These are phyloP conservation scores for Peucedramus taeniatus DNA, from an alignment of 2,113 vertebrate genomes.

Conservation along the genomic window DNA sequence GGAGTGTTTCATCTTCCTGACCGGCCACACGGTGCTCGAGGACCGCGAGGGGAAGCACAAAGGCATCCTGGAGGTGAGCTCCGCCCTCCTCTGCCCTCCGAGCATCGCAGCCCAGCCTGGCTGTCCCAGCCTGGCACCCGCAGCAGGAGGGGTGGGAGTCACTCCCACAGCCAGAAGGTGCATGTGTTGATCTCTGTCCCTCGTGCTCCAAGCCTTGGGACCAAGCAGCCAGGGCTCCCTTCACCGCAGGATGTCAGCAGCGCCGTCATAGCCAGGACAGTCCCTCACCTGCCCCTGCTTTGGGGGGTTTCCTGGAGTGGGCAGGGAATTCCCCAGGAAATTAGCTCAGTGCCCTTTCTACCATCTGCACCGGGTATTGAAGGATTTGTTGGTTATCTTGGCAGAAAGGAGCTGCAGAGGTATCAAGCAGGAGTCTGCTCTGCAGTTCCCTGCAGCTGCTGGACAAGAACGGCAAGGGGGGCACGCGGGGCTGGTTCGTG, in stretches of 20 bases:
- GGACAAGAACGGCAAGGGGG: conserved; percentile 61
- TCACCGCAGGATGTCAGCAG: neutral
- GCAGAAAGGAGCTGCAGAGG: conserved; percentile 64
- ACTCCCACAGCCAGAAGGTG: neutral
- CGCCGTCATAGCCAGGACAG: neutral
- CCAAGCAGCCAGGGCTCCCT: neutral
- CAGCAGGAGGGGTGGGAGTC: neutral
- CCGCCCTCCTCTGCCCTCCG: neutral
- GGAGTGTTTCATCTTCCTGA: conserved; percentile 69
- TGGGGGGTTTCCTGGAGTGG: neutral
- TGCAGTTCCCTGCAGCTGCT: conserved; percentile 76
- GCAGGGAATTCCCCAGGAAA: neutral
- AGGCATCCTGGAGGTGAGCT: conserved; percentile 74
- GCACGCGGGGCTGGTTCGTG: conserved; percentile 69
- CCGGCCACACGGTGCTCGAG: neutral
- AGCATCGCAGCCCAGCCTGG: neutral
- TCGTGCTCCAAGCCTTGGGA: neutral
- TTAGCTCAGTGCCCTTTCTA: accelerated
- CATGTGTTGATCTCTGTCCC: neutral
- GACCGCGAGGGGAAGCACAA: conserved; percentile 53
- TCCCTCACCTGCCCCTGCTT: neutral
- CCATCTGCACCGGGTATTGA: neutral
- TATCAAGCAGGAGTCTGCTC: conserved; percentile 59
- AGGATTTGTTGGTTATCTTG: neutral
- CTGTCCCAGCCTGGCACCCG: neutral